These are phyloP conservation scores for Bombus vancouverensis DNA, from an alignment of 1,140 invertebrate genomes.

Conservation along the genomic window DNA sequence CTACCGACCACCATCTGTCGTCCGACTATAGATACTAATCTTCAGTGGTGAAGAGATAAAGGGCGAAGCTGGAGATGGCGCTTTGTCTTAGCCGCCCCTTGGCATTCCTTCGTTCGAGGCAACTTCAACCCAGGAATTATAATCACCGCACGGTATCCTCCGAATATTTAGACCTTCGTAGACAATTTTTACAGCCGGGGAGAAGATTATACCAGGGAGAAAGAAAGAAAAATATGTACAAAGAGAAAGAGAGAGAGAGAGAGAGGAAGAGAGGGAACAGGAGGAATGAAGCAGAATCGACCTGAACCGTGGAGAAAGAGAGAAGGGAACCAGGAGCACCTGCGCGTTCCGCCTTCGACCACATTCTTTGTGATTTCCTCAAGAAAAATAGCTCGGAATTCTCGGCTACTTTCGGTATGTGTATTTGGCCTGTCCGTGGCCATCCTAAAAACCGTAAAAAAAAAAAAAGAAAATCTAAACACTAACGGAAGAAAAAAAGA, in stretches of 20 bases:
- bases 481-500: background rate
- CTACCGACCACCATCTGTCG: conserved; percentile 76
- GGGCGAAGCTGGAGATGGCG: conserved; percentile 65
- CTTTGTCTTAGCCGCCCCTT: conserved; percentile 75
- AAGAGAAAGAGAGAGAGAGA: background rate
- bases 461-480: background rate
- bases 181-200: conserved; percentile 53
- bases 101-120: conserved; percentile 70
- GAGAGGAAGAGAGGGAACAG: background rate
- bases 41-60: conserved; percentile 66
- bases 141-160: conserved; percentile 68
- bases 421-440: background rate
- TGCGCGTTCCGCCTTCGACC: conserved; percentile 46
- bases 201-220: background rate
- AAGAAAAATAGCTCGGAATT: conserved; percentile 47
- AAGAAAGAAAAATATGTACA: background rate
- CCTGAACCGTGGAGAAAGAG: conserved; percentile 1
- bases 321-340: conserved; percentile 42
- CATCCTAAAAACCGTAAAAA: conserved; percentile 32
- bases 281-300: conserved; percentile 11
- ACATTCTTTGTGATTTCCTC: conserved; percentile 52
- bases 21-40: conserved; percentile 75
- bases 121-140: conserved; percentile 73
- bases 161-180: conserved; percentile 69
- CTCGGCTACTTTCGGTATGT: conserved; percentile 19